A percentile compares a stretch with the other conserved stretches of the same genome.
phyloP scores from a whole-genome alignment of 2,113 vertebrate genomes.

The Tragelaphus imberbis region DNA sequence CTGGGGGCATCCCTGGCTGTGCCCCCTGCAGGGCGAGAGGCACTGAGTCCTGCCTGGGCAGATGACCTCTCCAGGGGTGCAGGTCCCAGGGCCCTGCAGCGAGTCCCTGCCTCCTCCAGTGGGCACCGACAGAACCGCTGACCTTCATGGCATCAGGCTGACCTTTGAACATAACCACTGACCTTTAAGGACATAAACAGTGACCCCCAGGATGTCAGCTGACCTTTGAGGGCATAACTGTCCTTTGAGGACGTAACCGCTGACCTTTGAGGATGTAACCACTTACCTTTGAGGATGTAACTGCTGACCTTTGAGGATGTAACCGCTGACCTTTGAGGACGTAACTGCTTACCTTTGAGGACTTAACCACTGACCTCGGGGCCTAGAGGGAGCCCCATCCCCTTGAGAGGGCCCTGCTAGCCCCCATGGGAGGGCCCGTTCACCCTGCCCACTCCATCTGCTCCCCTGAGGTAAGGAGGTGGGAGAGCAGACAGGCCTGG shows the following conservation, averaged over 20 bases:
- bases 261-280: too few relatives aligned
- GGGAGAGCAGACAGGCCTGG: background rate
- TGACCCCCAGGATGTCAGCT: background rate
- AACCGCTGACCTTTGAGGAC: too few relatives aligned
- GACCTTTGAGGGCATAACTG: background rate
- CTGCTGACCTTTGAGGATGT: background rate
- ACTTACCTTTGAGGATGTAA: background rate
- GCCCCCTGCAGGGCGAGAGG: background rate
- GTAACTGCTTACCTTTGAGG: background rate
- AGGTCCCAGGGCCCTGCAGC: rapidly evolving
- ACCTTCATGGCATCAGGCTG: background rate
- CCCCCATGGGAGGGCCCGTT: background rate
- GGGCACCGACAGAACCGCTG: too few relatives aligned
- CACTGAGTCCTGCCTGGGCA: background rate
- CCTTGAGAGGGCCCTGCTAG: background rate
- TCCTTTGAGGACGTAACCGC: background rate
- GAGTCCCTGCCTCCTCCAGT: background rate
- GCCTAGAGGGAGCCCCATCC: background rate
- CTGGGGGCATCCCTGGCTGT: background rate
- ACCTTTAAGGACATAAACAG: background rate
- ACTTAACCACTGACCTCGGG: background rate
- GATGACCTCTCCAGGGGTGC: background rate
- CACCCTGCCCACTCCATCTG: background rate
- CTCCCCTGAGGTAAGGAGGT: background rate
- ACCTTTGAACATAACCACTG: background rate